These are phyloP conservation scores for Loriculus beryllinus DNA, from an alignment of 2,797 vertebrate genomes.

Conservation along the genomic window DNA sequence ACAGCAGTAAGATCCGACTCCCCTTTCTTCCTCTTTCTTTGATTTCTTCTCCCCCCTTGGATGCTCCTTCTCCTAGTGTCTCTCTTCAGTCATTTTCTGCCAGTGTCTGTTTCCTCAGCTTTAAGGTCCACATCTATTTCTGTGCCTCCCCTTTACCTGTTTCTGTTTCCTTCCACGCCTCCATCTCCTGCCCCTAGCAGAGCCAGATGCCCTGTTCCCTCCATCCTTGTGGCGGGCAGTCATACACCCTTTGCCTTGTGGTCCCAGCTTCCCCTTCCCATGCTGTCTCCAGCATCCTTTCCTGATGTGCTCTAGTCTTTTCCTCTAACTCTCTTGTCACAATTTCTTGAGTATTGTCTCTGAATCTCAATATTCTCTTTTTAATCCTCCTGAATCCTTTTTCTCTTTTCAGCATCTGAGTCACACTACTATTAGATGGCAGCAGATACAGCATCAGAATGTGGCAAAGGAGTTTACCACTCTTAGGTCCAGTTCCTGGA, in stretches of 20 bases:
- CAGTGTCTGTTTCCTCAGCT: background rate
- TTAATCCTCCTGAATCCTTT: background rate
- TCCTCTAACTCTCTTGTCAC: background rate
- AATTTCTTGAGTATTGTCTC: background rate
- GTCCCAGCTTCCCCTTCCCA: background rate
- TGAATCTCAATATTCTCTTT: background rate
- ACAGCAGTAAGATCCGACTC: background rate
- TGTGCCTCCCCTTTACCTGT: background rate
- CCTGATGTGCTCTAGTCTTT: background rate
- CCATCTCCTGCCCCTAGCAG: background rate
- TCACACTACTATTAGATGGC: background rate
- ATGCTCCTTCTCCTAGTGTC: background rate
- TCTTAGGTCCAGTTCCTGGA: rapidly evolving
- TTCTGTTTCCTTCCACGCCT: background rate
- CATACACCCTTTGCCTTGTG: background rate
- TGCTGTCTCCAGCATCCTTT: background rate
- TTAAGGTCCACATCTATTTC: background rate
- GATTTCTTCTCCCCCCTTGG: background rate
- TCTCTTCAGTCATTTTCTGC: background rate
- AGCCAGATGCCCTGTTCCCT: background rate
- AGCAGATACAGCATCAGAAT: background rate
- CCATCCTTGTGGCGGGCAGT: background rate
- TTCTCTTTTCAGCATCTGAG: background rate
- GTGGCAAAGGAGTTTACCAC: background rate
- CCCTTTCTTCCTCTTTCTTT: background rate